phyloP scores from a whole-genome alignment of 2,888 invertebrate species.

The Epistrophella euchroma region DNA sequence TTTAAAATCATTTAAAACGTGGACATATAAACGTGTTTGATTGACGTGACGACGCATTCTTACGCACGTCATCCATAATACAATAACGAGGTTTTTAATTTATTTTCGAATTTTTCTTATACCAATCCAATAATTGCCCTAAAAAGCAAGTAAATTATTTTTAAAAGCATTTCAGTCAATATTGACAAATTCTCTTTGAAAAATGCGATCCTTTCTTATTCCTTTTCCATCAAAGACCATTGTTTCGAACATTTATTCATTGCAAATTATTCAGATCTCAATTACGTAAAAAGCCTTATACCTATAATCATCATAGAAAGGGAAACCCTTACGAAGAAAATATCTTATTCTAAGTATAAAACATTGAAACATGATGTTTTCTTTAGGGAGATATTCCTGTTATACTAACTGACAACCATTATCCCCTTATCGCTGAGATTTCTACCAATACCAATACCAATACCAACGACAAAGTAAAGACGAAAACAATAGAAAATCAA shows the following conservation, averaged over 20 bases:
- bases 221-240: neutral
- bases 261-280: slow-evolving; percentile 32
- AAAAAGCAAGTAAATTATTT: neutral
- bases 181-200: neutral
- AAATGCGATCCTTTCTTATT: neutral
- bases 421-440: slow-evolving; percentile 73
- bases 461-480: neutral
- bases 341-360: slow-evolving; percentile 4
- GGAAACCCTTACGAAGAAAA: neutral
- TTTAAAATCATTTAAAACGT: too few relatives aligned
- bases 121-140: too few relatives aligned
- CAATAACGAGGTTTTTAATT: too few relatives aligned
- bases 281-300: slow-evolving; percentile 8
- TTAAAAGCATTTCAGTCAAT: neutral
- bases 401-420: slow-evolving; percentile 65
- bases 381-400: slow-evolving; percentile 28
- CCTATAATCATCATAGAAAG: neutral
- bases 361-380: slow-evolving; percentile 23
- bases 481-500: neutral
- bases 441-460: slow-evolving; percentile 33
- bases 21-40: too few relatives aligned
- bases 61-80: too few relatives aligned
- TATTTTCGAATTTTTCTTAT: too few relatives aligned
- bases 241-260: slow-evolving; percentile 11
- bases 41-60: too few relatives aligned